Conservation (phyloP, 53 echinoderm and acorn worm genomes). For the Temnopleurus reevesii region DNA sequence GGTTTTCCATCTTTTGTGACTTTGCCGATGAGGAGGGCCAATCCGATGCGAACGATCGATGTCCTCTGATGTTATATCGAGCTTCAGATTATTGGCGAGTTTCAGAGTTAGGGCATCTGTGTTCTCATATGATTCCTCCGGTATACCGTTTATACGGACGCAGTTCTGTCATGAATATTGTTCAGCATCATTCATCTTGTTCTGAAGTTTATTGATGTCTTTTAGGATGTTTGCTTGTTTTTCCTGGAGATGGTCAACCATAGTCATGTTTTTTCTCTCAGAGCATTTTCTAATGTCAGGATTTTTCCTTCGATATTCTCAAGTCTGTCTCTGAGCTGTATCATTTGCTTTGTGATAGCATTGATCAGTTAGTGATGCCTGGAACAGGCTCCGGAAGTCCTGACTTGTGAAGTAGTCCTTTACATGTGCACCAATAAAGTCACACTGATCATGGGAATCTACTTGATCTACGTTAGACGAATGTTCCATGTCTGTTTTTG, state of each 20-base stretch:
- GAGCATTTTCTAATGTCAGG: neutral
- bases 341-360: neutral
- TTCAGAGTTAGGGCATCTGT: no score
- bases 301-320: neutral
- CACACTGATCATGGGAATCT: neutral
- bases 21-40: no score
- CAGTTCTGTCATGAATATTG: no score
- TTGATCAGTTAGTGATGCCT: constrained; percentile 13
- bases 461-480: no score
- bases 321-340: neutral
- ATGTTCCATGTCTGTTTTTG: no score
- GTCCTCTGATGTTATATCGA: no score
- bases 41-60: no score
- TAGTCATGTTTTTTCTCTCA: neutral
- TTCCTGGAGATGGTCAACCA: neutral
- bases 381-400: constrained; percentile 1
- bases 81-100: no score
- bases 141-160: neutral
- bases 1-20: no score
- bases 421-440: neutral
- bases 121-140: neutral
- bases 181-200: neutral
- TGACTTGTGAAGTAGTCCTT: constrained; percentile 23
- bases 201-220: no score
- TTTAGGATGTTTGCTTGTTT: neutral